Percentiles rank a stretch among this genome's conserved stretches.
Evolutionary conservation across 2,113 vertebrate genomes (phyloP).

Genomic region (Phoenicopterus ruber): DNA sequence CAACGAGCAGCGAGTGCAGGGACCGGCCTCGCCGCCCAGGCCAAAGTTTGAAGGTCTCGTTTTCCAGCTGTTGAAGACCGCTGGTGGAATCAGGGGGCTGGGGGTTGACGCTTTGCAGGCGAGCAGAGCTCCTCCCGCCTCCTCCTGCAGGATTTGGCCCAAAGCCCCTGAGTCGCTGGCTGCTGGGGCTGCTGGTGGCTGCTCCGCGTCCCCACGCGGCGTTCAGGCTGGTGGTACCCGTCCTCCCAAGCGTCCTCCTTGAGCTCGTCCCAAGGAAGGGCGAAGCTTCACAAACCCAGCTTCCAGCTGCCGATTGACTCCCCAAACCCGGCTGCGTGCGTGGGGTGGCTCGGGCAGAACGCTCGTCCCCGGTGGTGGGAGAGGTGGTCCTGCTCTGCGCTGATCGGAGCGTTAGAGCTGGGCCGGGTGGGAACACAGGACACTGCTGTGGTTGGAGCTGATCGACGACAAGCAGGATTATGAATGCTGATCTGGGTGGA

Average conservation of each 20-base stretch:
- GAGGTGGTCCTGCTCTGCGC: neutral
- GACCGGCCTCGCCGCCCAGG: neutral
- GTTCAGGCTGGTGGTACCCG: neutral
- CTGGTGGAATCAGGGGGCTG: neutral
- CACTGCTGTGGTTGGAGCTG: neutral
- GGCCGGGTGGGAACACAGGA: neutral
- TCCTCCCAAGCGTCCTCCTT: neutral
- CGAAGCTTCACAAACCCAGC: neutral
- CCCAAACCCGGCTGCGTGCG: fast-evolving
- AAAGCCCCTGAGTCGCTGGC: neutral
- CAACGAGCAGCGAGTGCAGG: neutral
- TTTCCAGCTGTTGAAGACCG: neutral
- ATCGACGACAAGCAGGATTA: neutral
- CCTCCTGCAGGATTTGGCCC: neutral
- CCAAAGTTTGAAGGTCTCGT: neutral
- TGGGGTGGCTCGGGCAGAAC: neutral
- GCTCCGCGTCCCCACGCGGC: fast-evolving
- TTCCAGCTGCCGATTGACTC: neutral
- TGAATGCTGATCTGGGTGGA: neutral
- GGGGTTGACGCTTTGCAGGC: neutral
- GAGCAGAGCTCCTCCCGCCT: neutral
- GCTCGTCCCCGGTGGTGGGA: neutral
- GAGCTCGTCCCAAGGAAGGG: neutral
- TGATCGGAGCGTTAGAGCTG: neutral
- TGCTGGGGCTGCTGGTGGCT: neutral